phyloP scores from a whole-genome alignment of 2,888 invertebrate genomes.

The Allacma fusca region DNA sequence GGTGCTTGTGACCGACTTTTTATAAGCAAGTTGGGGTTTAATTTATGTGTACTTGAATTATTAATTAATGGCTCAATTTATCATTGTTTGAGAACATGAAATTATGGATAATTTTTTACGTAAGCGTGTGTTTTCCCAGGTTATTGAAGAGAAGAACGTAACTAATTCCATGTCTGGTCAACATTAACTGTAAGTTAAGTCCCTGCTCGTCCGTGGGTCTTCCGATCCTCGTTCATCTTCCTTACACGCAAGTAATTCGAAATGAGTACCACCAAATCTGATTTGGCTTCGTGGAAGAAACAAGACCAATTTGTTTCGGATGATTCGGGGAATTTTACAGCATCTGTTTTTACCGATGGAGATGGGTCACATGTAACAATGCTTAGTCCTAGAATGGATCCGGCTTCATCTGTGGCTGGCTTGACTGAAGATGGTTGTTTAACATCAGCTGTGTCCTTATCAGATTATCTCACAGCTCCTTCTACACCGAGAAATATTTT shows the following conservation, averaged over 20 bases:
- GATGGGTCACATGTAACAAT: slow-evolving; percentile 40
- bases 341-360: slow-evolving; percentile 45
- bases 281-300: slow-evolving; percentile 8
- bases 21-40: too few relatives aligned
- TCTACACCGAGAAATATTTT: slow-evolving; percentile 25
- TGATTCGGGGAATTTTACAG: slow-evolving; percentile 59
- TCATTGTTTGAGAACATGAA: background rate
- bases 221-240: background rate
- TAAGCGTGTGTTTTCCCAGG: background rate
- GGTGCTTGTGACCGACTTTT: too few relatives aligned
- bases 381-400: slow-evolving; percentile 30
- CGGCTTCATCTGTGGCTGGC: slow-evolving; percentile 15
- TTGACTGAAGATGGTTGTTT: slow-evolving; percentile 34
- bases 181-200: slow-evolving; percentile 3
- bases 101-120: background rate
- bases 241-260: background rate
- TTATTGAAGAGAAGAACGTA: background rate
- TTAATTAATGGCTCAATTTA: too few relatives aligned
- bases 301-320: slow-evolving; percentile 38
- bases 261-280: slow-evolving; percentile 34
- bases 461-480: slow-evolving; percentile 36
- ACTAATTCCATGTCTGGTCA: background rate
- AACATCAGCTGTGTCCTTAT: slow-evolving; percentile 27
- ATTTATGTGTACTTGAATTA: background rate
- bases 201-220: background rate